phyloP scores from a whole-genome alignment of 2,888 invertebrate species.

The Anthoptus insignis region DNA sequence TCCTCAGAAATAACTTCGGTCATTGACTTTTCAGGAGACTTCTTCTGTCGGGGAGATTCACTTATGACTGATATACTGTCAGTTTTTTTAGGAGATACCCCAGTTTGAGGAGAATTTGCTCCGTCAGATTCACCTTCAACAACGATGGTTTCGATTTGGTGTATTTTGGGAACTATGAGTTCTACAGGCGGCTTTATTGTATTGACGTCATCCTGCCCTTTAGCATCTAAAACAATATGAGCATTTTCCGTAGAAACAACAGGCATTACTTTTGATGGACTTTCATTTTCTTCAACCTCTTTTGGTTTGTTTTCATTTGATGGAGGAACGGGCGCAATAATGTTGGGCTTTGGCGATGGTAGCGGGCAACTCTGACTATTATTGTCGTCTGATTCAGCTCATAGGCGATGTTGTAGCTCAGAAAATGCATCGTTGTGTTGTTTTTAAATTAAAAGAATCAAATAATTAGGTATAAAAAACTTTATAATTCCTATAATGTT shows the following conservation, averaged over 20 bases:
- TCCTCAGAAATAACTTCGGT: slow-evolving; percentile 61
- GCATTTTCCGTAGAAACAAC: slow-evolving; percentile 78
- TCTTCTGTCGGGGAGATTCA: slow-evolving; percentile 69
- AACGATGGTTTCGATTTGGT: slow-evolving; percentile 76
- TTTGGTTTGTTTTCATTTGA: slow-evolving; percentile 69
- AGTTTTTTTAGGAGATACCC: slow-evolving; percentile 68
- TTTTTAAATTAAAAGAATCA: too few species aligned
- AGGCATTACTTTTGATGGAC: slow-evolving; percentile 76
- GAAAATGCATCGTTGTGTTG: too few species aligned
- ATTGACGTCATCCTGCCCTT: slow-evolving; percentile 69
- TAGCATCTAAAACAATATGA: slow-evolving; percentile 76
- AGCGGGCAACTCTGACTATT: slow-evolving; percentile 82
- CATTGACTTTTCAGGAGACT: slow-evolving; percentile 66
- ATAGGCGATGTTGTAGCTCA: too few species aligned
- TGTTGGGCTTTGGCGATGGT: slow-evolving; percentile 76
- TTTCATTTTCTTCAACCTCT: slow-evolving; percentile 73
- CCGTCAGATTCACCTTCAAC: slow-evolving; percentile 77
- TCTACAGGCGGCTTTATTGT: slow-evolving; percentile 64
- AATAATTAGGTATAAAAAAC: too few species aligned
- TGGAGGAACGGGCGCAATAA: slow-evolving; percentile 62
- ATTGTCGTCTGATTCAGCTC: slow-evolving; percentile 83
- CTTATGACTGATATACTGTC: slow-evolving; percentile 68
- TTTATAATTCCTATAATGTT: too few species aligned
- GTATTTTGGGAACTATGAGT: slow-evolving; percentile 68
- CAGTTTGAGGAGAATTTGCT: slow-evolving; percentile 61